Conservation (phyloP, 2,888 invertebrate species). For the Sesamia inferens region DNA sequence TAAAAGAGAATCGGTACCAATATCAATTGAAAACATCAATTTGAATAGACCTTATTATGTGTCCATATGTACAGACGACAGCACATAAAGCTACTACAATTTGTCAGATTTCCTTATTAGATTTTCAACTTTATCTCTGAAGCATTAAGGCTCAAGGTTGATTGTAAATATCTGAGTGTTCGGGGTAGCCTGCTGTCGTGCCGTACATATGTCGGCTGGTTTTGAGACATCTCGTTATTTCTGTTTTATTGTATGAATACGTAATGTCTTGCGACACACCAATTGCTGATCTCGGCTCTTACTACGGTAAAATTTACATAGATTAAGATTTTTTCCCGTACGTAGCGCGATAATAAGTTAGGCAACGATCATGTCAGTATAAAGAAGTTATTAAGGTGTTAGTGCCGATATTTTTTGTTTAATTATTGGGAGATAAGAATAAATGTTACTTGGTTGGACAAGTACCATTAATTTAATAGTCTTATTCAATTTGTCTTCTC, state of each 20-base stretch:
- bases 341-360: constrained; percentile 15
- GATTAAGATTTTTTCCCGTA: constrained; percentile 68
- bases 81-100: no score
- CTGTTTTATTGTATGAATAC: constrained; percentile 89
- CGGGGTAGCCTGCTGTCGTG: no score
- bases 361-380: neutral
- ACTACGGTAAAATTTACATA: constrained; percentile 81
- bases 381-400: constrained; percentile 37
- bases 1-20: no score
- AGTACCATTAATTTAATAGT: neutral
- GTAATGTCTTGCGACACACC: constrained; percentile 87
- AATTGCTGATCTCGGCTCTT: constrained; percentile 82
- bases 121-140: no score
- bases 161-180: no score
- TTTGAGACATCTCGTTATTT: constrained; percentile 83
- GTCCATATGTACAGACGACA: constrained; percentile 39
- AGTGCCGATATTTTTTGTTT: constrained; percentile 44
- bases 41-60: constrained; percentile 15
- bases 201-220: constrained; percentile 62
- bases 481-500: neutral
- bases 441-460: constrained; percentile 26
- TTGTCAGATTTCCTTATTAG: no score
- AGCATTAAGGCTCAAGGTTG: no score
- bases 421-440: constrained; percentile 25
- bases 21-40: no score